Base-by-base conservation (phyloP, 2,113 vertebrate genomes). In the Poecile atricapillus region DNA sequence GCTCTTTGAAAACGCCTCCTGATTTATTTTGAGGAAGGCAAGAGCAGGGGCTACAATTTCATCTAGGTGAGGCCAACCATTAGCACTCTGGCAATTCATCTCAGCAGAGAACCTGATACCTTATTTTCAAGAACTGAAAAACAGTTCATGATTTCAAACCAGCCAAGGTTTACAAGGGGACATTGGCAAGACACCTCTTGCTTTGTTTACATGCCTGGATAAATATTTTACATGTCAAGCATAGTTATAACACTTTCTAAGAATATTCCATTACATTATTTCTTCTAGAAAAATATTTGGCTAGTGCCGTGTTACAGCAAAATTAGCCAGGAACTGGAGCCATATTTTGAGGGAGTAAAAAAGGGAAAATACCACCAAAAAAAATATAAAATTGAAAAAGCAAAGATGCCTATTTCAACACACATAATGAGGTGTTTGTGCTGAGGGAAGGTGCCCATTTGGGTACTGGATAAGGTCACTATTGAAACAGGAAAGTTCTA, bases 191-290 rank as follows among this genome's bases (percentile, higher is more conserved):
- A 78, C 63, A 74, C 33, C 35, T 44, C 75, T 11, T 7, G 75
- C 44, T 93, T 69, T 97, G 93, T 93, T 94, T 70, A 87, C 90
- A 67, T 2, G 83, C 30, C 71, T 93, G 76, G 76, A 35, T 89
- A 79, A 91, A 91, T 82, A 90, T 86, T 91, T 77, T 31, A 90
- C 75, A 55, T 10, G 52, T 65, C 55, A 78, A 63, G 63, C 49
- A 49, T 16, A 83, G 82, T 25, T 70, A 28, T 41, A 74, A 88
- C 71, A 77, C 96, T 96, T 96, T 97, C 96, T 93, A 96, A 94
- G 93, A 96, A 95, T 93, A 94, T 47, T 90, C 43, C 31, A 31
- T 80, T 33, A 44, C 87, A 50, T 90, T 87, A 56, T 30, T 92
- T 25, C 77, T 59, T 35, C 30, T 43, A 35, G 30, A 73, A 71